Evolutionary conservation across 2,888 invertebrate species (phyloP), one percentile per base, ranked within the genome.

Genomic region (Aporophyla lueneburgensis): DNA sequence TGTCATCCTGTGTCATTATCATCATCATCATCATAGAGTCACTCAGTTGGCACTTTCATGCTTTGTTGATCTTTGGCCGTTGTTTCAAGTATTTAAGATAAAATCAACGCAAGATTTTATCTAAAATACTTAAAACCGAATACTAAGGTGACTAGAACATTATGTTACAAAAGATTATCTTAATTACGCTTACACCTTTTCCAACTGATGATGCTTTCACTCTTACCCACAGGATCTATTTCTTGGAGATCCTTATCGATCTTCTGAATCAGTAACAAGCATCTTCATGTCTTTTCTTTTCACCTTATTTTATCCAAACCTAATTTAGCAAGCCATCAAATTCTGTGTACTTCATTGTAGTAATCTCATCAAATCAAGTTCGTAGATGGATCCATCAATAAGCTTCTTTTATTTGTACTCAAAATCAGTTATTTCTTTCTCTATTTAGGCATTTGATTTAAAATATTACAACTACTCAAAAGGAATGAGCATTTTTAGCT

Each of bases 1-100:
- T 78, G 68, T 56, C 74, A 75, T 79, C 76, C 49, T 71, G 71
- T 58, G 71, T 83, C 76, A 83, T 86, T 76, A 85, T 74, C 72
- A 86, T 83, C 80, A 71, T 85, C 78, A 86, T 82, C 77, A 86
- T 87, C 77, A 79, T 68, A 61, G 71, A 78, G 62, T 78, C 69
- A 78, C 78, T 82, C 84, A 71, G 71, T 83, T 87, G 80, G 65
- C 87, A 86, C 82, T 84, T 88, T 83, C 71, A 87, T 83, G 88
- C 77, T 67, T 83, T 82, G 87, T 78, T 87, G 79, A 76, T 56
- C 78, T 76, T 65, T 58, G 61, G 71, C 46, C 27, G 80, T 66
- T 67, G 82, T 72, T 71, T 68, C 65, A 58, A 61, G 69, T 58
- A 71, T 79, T 75, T 75, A 12, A 83, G 79, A 83, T 82, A 69